Percentiles rank a stretch among this genome's conserved stretches.
phyloP scores from a whole-genome alignment of 2,797 vertebrate genomes.

The Bufotes viridis region DNA sequence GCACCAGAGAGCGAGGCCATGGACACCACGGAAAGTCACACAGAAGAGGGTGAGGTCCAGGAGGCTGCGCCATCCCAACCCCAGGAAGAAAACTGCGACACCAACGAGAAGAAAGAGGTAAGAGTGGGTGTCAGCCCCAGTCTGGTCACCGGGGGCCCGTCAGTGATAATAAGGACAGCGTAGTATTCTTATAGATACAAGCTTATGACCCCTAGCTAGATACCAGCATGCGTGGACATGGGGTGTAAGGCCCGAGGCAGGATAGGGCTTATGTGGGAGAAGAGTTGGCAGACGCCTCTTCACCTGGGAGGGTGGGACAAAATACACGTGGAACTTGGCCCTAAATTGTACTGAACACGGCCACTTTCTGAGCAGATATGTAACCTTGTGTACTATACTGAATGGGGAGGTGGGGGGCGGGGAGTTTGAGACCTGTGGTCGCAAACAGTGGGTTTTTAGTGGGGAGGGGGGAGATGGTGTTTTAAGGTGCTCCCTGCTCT shows the following conservation, averaged over 20 bases:
- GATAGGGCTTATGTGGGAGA: background rate
- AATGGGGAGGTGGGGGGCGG: slow-evolving; percentile 63
- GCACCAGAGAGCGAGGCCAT: slow-evolving; percentile 72
- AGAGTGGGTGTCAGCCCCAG: slow-evolving; percentile 55
- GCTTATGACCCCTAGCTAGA: background rate
- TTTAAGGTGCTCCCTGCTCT: slow-evolving; percentile 74
- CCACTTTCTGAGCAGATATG: background rate
- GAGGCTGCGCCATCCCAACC: slow-evolving; percentile 40
- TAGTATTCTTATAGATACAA: background rate
- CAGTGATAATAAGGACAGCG: background rate
- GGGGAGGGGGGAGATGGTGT: slow-evolving; percentile 73
- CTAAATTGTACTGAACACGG: slow-evolving; percentile 51
- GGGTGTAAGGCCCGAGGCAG: slow-evolving; percentile 9
- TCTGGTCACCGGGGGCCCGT: background rate
- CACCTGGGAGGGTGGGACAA: background rate
- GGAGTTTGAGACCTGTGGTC: slow-evolving; percentile 57
- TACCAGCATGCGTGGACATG: background rate
- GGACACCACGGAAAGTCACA: slow-evolving; percentile 69
- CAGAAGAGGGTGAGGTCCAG: slow-evolving; percentile 70
- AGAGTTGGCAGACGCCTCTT: background rate
- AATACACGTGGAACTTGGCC: slow-evolving; percentile 59
- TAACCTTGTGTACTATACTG: slow-evolving; percentile 8
- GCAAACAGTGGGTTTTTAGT: slow-evolving; percentile 57
- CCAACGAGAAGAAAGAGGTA: slow-evolving; percentile 75
- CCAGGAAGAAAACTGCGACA: slow-evolving; percentile 39